phyloP scores from a whole-genome alignment of 2,113 vertebrate genomes.

The Mirounga angustirostris region DNA sequence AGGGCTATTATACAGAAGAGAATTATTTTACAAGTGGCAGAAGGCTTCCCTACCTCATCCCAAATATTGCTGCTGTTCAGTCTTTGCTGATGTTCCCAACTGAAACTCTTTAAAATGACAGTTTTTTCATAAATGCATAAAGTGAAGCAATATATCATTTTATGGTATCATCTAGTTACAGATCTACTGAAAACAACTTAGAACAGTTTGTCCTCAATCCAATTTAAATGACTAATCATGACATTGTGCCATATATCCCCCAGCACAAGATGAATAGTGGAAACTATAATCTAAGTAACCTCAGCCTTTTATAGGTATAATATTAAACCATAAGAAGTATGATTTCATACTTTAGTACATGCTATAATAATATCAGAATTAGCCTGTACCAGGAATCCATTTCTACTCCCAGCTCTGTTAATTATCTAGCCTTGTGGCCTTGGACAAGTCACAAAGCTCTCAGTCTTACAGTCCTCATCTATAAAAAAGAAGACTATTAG shows the following conservation, averaged over 20 bases:
- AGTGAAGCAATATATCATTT: constrained; percentile 71
- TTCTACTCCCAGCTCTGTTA: constrained; percentile 58
- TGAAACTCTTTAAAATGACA: constrained; percentile 54
- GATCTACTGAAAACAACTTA: constrained; percentile 72
- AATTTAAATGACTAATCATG: constrained; percentile 68
- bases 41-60: neutral
- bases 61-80: constrained; percentile 11
- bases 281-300: constrained; percentile 31
- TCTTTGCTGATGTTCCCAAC: constrained; percentile 43
- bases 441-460: constrained; percentile 61
- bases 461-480: neutral
- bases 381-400: neutral
- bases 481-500: constrained; percentile 35
- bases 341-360: constrained; percentile 65
- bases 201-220: constrained; percentile 66
- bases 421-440: constrained; percentile 70
- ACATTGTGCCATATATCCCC: neutral
- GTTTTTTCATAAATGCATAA: constrained; percentile 74
- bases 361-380: constrained; percentile 60
- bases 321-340: constrained; percentile 63
- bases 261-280: neutral
- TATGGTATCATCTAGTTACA: constrained; percentile 77
- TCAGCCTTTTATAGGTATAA: constrained; percentile 57
- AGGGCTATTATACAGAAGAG: neutral
- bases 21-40: neutral